Evolutionary conservation across 2,797 vertebrate genomes (phyloP), one percentile per base, ranked within the genome.

Genomic region (Sebastes ruberrimus): DNA sequence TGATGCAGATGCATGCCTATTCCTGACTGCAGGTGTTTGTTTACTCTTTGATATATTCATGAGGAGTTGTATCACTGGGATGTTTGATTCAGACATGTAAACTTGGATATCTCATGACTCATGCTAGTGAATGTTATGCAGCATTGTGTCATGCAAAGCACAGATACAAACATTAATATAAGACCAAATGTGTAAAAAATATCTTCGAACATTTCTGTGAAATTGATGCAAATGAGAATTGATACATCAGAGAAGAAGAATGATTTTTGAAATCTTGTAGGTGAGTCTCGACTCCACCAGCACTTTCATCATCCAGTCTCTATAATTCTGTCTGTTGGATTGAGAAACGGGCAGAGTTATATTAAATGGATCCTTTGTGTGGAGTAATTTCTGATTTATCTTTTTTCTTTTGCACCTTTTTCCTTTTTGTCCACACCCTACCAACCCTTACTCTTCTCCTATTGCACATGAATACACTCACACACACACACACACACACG

Each of bases 351-450:
- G 74, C 71, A 80, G 74, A 86, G 75, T 85, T 88, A 74, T 92
- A 88, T 91, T 90, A 94, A 49, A 93, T 86, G 73, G 86, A 84
- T 78, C 76, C 83, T 89, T 90, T 93, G 86, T 94, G 81, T 86
- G 71, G 83, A 86, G 81, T 86, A 74, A 92, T 92, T 92, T 94
- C 86, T 87, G 85, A 88, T 92, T 90, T 83, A 80, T 89, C 86
- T 90, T 86, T 85, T 68, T 68, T 88, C 68, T 87, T 81, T 83
- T 75, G 75, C 35, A 75, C 33, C 32, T 49, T 72, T 72, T 84
- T 35, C 33, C 57, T 70, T 70, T 69, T 46, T 35, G 27, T 64
- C 46, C 46, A 63, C 32, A 78, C 52, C 69, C 35, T 52, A n/a
- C 73, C 64, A 73, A 46, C 70, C 52, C 59, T 42, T 30, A 56